Evolutionary conservation across 2,797 vertebrate species (phyloP).

Genomic region (Heliangelus exortis): DNA sequence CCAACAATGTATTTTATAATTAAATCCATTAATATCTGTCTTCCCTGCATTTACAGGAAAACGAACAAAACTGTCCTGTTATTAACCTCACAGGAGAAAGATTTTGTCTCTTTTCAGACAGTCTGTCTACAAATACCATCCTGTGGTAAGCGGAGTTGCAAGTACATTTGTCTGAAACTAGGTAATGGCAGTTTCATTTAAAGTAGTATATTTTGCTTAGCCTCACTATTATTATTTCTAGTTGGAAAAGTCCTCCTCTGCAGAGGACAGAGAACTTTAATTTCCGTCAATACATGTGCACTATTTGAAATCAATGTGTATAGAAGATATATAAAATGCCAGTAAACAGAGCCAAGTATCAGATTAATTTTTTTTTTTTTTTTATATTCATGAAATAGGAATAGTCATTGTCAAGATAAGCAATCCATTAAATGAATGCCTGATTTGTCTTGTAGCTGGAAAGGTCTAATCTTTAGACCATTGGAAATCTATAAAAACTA

Average conservation of each 20-base stretch:
- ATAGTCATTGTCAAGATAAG: conserved; percentile 69
- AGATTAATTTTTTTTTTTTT: conserved; percentile 59
- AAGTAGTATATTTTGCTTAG: conserved; percentile 40
- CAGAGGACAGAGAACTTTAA: conserved; percentile 29
- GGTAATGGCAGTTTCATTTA: conserved; percentile 55
- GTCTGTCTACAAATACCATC: conserved; percentile 35
- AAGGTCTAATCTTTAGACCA: conserved; percentile 70
- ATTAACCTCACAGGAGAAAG: conserved; percentile 21
- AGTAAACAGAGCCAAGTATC: conserved; percentile 75
- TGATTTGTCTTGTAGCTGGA: conserved; percentile 58
- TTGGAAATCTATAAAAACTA: conserved; percentile 51
- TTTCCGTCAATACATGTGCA: conserved; percentile 31
- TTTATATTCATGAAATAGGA: conserved; percentile 57
- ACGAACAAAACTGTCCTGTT: conserved; percentile 43
- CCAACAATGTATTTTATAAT: conserved; percentile 41
- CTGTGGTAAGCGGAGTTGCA: conserved; percentile 43
- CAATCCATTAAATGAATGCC: conserved; percentile 66
- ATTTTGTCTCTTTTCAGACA: conserved; percentile 54
- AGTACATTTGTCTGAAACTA: conserved; percentile 62
- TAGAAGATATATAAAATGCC: conserved; percentile 65
- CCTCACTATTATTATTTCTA: conserved; percentile 34
- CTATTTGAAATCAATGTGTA: conserved; percentile 58
- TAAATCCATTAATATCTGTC: conserved; percentile 65
- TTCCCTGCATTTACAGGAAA: conserved; percentile 67
- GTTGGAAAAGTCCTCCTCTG: conserved; percentile 5